These are phyloP conservation scores for Phoxinus dragarum DNA, from an alignment of 2,797 vertebrate genomes.

Conservation along the genomic window DNA sequence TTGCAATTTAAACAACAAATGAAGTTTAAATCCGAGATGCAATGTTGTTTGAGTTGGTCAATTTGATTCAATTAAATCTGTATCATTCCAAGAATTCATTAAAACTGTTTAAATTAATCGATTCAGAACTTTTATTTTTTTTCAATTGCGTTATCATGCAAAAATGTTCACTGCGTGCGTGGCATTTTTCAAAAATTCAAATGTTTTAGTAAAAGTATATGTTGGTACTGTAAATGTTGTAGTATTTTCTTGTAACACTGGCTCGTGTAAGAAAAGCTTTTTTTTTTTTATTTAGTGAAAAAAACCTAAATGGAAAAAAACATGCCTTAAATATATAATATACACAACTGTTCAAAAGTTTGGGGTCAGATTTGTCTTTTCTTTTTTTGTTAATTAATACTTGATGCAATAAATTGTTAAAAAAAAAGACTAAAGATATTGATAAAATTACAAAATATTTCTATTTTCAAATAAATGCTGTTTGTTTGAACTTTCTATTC, in stretches of 20 bases:
- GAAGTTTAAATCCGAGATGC: neutral
- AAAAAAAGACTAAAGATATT: too few relatives aligned
- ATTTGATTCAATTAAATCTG: neutral
- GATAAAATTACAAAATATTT: too few relatives aligned
- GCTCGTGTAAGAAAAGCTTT: neutral
- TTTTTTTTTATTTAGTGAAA: neutral
- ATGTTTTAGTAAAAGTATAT: neutral
- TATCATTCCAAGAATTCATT: neutral
- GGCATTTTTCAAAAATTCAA: neutral
- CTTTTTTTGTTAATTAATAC: too few relatives aligned
- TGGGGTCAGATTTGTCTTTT: too few relatives aligned
- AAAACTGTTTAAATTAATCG: neutral
- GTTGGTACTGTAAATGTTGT: neutral
- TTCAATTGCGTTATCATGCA: neutral
- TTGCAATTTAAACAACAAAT: neutral
- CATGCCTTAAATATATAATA: neutral
- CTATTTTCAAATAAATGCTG: too few relatives aligned
- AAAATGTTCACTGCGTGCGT: neutral
- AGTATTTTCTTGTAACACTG: neutral
- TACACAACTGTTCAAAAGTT: neutral
- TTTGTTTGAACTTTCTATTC: too few relatives aligned
- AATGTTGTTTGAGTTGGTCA: neutral
- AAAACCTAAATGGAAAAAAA: neutral
- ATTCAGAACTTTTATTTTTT: neutral
- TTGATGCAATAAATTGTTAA: too few relatives aligned